Evolutionary conservation across 2,888 invertebrate genomes (phyloP).

Genomic region (Lymantria monacha): DNA sequence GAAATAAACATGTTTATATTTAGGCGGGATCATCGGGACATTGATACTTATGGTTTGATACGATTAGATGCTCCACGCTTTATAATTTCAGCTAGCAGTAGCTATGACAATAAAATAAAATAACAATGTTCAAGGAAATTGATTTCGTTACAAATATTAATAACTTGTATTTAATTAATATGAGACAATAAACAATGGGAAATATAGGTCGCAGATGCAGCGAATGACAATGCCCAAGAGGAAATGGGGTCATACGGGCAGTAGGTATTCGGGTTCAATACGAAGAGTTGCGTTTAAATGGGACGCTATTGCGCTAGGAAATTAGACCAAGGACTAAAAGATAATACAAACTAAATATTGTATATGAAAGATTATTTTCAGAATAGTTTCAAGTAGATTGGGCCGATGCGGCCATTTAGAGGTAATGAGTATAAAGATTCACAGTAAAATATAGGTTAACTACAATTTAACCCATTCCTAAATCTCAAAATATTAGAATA

Average conservation of each 20-base stretch:
- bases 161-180: constrained; percentile 34
- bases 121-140: constrained; percentile 27
- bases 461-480: too few relatives aligned
- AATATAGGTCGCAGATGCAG: constrained; percentile 59
- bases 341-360: constrained; percentile 2
- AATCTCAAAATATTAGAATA: too few relatives aligned
- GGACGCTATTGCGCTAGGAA: constrained; percentile 48
- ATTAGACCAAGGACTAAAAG: constrained; percentile 47
- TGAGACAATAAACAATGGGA: constrained; percentile 43
- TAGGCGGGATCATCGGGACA: constrained; percentile 58
- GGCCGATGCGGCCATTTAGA: too few relatives aligned
- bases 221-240: constrained; percentile 48
- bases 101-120: constrained; percentile 4
- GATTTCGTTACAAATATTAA: constrained; percentile 17
- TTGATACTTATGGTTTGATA: constrained; percentile 42
- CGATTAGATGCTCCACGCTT: constrained; percentile 22
- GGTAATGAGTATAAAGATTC: too few relatives aligned
- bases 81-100: constrained; percentile 15
- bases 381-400: neutral
- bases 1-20: constrained; percentile 69
- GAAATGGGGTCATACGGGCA: constrained; percentile 63
- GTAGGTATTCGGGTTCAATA: constrained; percentile 49
- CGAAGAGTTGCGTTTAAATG: constrained; percentile 49
- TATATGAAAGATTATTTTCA: constrained; percentile 3
- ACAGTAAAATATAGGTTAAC: too few relatives aligned